A percentile compares a stretch with the other conserved stretches of the same genome.
These are phyloP conservation scores for Rhipidura dahli DNA, from an alignment of 2,113 vertebrate species.

Conservation along the genomic window DNA sequence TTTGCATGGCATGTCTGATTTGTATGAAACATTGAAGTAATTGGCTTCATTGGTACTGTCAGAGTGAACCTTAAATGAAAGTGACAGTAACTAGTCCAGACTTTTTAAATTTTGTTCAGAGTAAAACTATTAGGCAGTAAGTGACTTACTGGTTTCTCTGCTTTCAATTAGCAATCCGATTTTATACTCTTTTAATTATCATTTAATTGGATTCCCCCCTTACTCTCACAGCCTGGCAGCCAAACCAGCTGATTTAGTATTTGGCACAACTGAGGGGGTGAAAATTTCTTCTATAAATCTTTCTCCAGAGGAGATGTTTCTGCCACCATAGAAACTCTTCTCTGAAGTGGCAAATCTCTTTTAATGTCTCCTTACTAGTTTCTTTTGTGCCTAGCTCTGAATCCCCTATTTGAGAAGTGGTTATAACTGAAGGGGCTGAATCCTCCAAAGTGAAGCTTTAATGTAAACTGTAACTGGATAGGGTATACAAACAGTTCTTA, in stretches of 20 bases:
- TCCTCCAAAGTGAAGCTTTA: neutral
- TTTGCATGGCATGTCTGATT: neutral
- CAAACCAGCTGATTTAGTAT: neutral
- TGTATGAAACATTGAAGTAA: neutral
- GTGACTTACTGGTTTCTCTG: slow-evolving; percentile 24
- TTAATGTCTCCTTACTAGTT: neutral
- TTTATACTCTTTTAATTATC: slow-evolving; percentile 34
- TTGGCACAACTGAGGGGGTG: neutral
- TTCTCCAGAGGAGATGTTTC: neutral
- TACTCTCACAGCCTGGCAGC: neutral
- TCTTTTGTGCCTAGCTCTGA: neutral
- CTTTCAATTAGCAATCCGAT: slow-evolving; percentile 35
- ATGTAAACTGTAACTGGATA: neutral
- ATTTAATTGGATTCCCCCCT: slow-evolving; percentile 30
- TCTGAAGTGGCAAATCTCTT: neutral
- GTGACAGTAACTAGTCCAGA: slow-evolving; percentile 4
- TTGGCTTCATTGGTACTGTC: neutral
- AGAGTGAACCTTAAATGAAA: neutral
- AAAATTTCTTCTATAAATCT: neutral
- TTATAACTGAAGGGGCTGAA: neutral
- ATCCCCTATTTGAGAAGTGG: neutral
- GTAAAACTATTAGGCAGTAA: neutral
- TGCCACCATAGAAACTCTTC: neutral
- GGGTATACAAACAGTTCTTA: neutral
- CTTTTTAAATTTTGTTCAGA: neutral